Percentiles rank a stretch among this genome's conserved stretches.
Conservation (phyloP, 2,797 vertebrate genomes). For the Melanotaenia boesemani region DNA sequence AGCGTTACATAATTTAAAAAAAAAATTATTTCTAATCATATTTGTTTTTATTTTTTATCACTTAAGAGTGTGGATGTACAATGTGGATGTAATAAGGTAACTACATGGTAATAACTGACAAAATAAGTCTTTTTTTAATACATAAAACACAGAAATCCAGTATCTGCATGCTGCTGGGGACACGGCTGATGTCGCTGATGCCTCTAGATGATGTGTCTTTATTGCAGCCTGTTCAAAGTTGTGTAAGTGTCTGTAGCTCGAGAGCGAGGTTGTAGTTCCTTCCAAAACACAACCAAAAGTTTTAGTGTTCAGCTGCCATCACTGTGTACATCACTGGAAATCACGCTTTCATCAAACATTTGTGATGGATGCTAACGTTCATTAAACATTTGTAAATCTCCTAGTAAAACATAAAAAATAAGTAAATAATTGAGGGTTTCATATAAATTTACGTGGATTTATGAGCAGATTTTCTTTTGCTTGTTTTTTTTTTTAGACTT, state of each 20-base stretch:
- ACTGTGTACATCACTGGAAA: background rate
- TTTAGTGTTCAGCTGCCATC: background rate
- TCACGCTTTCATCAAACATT: background rate
- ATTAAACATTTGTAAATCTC: background rate
- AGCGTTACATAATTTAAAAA: background rate
- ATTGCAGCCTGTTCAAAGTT: slow-evolving; percentile 35
- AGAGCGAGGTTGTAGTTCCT: slow-evolving; percentile 38
- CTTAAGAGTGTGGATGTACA: too few relatives aligned
- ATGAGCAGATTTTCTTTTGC: too few relatives aligned
- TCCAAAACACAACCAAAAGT: slow-evolving; percentile 26
- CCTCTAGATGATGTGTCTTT: background rate
- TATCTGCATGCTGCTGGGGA: background rate
- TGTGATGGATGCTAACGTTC: too few relatives aligned
- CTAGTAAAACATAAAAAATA: too few relatives aligned
- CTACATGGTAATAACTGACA: too few relatives aligned
- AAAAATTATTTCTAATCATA: too few relatives aligned
- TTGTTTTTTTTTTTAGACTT: too few relatives aligned
- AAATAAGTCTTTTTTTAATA: too few relatives aligned
- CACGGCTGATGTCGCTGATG: fast-evolving
- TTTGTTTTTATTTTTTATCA: too few relatives aligned
- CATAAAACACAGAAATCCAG: background rate
- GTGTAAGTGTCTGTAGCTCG: slow-evolving; percentile 30
- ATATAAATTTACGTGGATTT: too few relatives aligned
- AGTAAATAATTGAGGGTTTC: too few relatives aligned
- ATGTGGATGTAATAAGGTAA: too few relatives aligned